Percentiles rank a stretch among this genome's conserved stretches.
Evolutionary conservation across 2,113 vertebrate species (phyloP).

Genomic region (Manacus vitellinus): DNA sequence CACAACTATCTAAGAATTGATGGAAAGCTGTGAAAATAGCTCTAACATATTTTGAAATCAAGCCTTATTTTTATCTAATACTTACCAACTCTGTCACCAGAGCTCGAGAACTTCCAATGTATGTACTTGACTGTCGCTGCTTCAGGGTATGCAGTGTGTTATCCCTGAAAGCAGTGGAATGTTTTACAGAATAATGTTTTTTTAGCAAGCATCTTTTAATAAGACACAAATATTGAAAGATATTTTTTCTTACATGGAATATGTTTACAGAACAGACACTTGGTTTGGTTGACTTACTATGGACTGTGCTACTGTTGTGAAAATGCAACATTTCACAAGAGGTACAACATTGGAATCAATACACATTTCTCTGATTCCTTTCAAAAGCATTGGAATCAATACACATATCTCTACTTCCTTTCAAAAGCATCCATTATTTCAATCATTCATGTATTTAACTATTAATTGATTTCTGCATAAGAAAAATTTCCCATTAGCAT

Average conservation of each 20-base stretch:
- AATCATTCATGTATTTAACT: not conserved
- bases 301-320: not conserved
- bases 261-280: not conserved
- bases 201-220: not conserved
- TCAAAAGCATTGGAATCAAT: not conserved
- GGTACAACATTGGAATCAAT: not conserved
- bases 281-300: not conserved
- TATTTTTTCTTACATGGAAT: not conserved
- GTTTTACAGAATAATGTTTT: not conserved
- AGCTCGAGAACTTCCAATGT: slow-evolving; percentile 78
- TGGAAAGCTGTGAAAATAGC: not conserved
- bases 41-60: not conserved
- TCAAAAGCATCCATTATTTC: not conserved
- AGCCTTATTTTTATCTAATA: not conserved
- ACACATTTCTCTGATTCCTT: not conserved
- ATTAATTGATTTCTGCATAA: not conserved
- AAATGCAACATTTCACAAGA: not conserved
- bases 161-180: slow-evolving; percentile 82
- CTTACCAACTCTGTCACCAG: slow-evolving; percentile 94
- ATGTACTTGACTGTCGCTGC: slow-evolving; percentile 76
- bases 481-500: not conserved
- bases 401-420: not conserved
- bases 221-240: not conserved
- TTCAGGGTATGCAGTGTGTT: slow-evolving; percentile 92
- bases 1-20: not conserved